Conservation (phyloP, 2,888 invertebrate species). For the Smittia aterrima region DNA sequence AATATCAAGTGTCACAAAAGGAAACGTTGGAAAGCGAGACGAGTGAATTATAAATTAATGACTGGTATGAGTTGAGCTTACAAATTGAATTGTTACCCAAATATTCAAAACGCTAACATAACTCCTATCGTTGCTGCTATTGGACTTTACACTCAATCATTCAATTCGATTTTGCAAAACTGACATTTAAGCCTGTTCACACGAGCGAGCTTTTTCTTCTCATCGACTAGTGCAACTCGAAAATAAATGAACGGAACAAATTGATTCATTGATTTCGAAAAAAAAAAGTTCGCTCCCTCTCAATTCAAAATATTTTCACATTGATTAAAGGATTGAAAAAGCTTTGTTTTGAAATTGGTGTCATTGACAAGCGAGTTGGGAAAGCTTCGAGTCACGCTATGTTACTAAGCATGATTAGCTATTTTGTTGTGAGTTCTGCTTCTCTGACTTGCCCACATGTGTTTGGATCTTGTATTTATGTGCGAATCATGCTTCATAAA, state of each 20-base stretch:
- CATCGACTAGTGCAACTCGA: neutral
- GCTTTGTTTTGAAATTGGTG: neutral
- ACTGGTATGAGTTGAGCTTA: too few species aligned
- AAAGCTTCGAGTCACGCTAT: conserved; percentile 3
- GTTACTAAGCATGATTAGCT: conserved; percentile 22
- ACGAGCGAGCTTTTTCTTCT: neutral
- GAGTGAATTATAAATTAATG: too few species aligned
- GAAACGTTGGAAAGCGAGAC: too few species aligned
- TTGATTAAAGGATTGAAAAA: conserved; percentile 33
- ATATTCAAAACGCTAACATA: neutral
- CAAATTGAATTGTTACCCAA: too few species aligned
- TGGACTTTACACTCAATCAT: too few species aligned
- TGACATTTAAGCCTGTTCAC: conserved; percentile 15
- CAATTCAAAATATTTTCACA: neutral
- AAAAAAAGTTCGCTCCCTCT: neutral
- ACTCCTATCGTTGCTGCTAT: too few species aligned
- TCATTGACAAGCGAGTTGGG: conserved; percentile 22
- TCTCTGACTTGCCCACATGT: neutral
- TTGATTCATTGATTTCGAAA: conserved; percentile 30
- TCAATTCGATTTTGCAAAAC: too few species aligned
- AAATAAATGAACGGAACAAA: conserved; percentile 40
- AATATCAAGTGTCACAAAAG: too few species aligned
- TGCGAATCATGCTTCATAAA: conserved; percentile 8
- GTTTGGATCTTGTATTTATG: neutral
- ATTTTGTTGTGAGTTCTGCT: neutral